phyloP scores from a whole-genome alignment of 2,113 vertebrate genomes.

The Mormoops blainvillei region DNA sequence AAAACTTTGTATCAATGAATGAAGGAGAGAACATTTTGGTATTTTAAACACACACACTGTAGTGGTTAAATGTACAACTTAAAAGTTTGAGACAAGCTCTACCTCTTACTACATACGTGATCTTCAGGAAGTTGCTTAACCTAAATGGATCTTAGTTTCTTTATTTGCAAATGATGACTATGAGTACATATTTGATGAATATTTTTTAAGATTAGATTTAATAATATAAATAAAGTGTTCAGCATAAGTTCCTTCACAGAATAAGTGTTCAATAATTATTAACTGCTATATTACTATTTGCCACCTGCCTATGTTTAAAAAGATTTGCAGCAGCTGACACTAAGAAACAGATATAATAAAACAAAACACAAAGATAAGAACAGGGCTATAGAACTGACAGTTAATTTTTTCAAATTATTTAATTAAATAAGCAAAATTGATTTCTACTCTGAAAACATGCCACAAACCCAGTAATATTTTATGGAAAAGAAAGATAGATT shows the following conservation, averaged over 20 bases:
- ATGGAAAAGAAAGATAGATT: not conserved
- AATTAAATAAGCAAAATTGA: not conserved
- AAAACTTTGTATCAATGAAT: not conserved
- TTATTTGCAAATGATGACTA: conserved; percentile 5
- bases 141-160: not conserved
- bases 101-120: not conserved
- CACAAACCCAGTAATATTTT: not conserved
- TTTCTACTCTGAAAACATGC: not conserved
- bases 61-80: not conserved
- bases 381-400: not conserved
- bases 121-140: not conserved
- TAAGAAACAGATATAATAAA: not conserved
- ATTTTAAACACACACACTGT: not conserved
- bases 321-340: not conserved
- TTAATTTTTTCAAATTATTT: not conserved
- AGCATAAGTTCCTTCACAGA: not conserved
- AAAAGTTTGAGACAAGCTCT: not conserved
- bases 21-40: not conserved
- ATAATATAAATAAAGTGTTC: not conserved
- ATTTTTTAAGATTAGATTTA: not conserved
- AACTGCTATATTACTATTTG: not conserved
- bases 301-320: not conserved
- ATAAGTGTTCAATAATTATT: not conserved
- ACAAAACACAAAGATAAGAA: not conserved
- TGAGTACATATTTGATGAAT: not conserved